Conservation (phyloP, 2,888 invertebrate species). For the Lithodes maja region DNA sequence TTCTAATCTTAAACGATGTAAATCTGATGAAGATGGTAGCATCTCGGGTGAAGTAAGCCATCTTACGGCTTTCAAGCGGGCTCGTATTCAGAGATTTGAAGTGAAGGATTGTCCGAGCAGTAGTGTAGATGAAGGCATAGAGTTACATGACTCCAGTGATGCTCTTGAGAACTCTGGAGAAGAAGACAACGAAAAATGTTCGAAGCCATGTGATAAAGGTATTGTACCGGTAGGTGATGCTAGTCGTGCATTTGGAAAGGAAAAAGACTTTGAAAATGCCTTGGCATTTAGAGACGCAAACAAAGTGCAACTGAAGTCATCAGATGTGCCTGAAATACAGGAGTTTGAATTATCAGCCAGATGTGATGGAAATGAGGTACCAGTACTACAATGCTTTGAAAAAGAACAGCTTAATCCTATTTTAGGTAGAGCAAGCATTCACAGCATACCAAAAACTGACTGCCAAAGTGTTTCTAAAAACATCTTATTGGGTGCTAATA, state of each 20-base stretch:
- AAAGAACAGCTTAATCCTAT: background rate
- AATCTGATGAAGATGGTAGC: background rate
- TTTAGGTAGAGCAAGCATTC: background rate
- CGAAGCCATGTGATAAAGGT: background rate
- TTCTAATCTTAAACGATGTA: constrained; percentile 1
- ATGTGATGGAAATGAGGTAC: background rate
- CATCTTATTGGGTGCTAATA: background rate
- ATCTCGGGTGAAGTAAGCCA: background rate
- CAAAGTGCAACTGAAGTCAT: background rate
- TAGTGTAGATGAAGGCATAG: background rate
- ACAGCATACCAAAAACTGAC: background rate
- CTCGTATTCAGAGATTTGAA: background rate
- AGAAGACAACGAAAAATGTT: constrained; percentile 7
- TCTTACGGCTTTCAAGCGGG: background rate
- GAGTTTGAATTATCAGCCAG: background rate
- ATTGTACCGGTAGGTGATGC: background rate
- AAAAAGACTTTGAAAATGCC: background rate
- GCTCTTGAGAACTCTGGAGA: background rate
- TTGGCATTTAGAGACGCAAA: background rate
- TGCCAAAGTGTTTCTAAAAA: background rate
- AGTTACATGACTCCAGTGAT: background rate
- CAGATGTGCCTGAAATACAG: background rate
- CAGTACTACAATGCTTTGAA: background rate
- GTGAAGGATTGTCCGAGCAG: background rate
- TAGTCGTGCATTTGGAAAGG: background rate